phyloP scores from a whole-genome alignment of 2,888 invertebrate species.

The Nipponacmea schrenckii region DNA sequence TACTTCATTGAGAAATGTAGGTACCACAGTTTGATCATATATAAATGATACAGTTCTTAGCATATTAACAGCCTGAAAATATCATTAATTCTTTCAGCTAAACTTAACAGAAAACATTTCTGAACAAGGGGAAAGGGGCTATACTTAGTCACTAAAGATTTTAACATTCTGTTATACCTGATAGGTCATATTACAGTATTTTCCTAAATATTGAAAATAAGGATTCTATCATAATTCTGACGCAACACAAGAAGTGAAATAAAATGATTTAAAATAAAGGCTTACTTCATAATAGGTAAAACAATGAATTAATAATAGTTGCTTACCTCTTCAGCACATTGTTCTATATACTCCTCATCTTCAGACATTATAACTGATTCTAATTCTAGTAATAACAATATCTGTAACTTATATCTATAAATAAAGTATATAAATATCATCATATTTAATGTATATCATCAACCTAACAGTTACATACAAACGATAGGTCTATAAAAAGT shows the following conservation, averaged over 20 bases:
- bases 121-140: no score
- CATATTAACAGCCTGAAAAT: constrained; percentile 49
- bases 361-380: constrained; percentile 38
- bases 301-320: no score
- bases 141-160: no score
- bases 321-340: constrained; percentile 40
- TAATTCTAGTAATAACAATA: constrained; percentile 49
- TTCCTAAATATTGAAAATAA: not conserved
- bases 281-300: not conserved
- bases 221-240: not conserved
- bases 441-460: no score
- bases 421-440: not conserved
- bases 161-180: not conserved
- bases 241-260: no score
- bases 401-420: constrained; percentile 52
- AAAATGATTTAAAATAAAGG: no score
- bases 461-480: no score
- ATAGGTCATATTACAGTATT: not conserved
- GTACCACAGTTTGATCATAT: constrained; percentile 42
- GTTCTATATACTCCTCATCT: constrained; percentile 38
- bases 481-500: no score
- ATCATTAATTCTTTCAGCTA: not conserved
- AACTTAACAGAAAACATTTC: no score
- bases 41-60: constrained; percentile 51
- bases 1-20: constrained; percentile 44